Percentiles rank a stretch among this genome's conserved stretches.
These are phyloP conservation scores for Sorex maritimensis DNA, from an alignment of 2,797 vertebrate species.

Conservation along the genomic window DNA sequence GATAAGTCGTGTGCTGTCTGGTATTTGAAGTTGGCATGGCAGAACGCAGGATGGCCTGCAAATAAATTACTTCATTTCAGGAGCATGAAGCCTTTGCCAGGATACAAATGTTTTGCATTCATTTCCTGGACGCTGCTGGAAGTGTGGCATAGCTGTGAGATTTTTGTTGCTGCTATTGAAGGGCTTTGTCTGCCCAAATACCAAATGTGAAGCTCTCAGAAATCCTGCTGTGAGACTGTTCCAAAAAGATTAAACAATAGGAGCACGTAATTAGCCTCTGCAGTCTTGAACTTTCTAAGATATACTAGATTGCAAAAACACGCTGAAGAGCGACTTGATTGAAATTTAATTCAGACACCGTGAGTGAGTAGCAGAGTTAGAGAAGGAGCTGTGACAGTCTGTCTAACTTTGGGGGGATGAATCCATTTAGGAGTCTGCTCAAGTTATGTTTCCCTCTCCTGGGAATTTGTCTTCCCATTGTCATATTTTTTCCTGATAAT, in stretches of 20 bases:
- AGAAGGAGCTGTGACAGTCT: conserved; percentile 58
- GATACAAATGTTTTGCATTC: conserved; percentile 81
- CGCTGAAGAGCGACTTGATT: conserved; percentile 51
- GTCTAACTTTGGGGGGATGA: conserved; percentile 36
- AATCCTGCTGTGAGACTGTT: conserved; percentile 60
- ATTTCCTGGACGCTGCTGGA: conserved; percentile 82
- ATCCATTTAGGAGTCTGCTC: conserved; percentile 43
- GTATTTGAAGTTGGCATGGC: conserved; percentile 35
- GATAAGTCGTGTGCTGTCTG: conserved; percentile 61
- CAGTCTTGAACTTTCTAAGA: conserved; percentile 75
- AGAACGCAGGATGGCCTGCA: conserved; percentile 77
- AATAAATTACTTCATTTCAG: conserved; percentile 83
- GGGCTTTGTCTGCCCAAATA: conserved; percentile 79
- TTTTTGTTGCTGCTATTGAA: conserved; percentile 71
- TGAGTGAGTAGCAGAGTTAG: conserved; percentile 49
- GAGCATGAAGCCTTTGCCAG: conserved; percentile 73
- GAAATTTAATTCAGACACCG: conserved; percentile 79
- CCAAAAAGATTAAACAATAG: conserved; percentile 76
- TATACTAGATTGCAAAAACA: conserved; percentile 71
- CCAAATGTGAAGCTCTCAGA: conserved; percentile 79
- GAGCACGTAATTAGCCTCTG: conserved; percentile 82
- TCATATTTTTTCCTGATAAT: conserved; percentile 4
- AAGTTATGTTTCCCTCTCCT: not conserved
- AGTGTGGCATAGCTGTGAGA: conserved; percentile 75
- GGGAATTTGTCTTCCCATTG: not conserved